A percentile compares a stretch with the other conserved stretches of the same genome.
Evolutionary conservation across 2,888 invertebrate genomes (phyloP).

Genomic region (Smittia aterrima): DNA sequence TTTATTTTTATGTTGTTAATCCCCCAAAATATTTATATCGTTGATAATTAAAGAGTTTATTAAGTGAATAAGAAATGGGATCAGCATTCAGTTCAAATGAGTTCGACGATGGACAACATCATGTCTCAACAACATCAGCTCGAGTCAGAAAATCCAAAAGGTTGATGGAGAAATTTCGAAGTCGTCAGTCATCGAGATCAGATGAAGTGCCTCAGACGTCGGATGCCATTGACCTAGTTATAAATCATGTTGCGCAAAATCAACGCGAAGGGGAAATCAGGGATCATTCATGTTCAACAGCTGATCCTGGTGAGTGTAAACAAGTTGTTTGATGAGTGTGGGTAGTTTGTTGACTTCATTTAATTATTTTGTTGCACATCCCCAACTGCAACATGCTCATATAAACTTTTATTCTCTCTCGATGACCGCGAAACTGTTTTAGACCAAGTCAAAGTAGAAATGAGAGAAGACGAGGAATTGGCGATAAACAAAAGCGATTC

Average conservation of each 20-base stretch:
- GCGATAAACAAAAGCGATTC: background rate
- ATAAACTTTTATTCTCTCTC: too few relatives aligned
- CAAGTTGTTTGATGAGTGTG: too few relatives aligned
- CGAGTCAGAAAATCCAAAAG: background rate
- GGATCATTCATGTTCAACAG: background rate
- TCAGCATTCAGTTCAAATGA: background rate
- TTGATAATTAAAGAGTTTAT: background rate
- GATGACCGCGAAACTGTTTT: too few relatives aligned
- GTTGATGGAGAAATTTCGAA: background rate
- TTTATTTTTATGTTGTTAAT: background rate
- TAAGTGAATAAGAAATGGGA: background rate
- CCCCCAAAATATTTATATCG: background rate
- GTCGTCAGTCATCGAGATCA: conserved; percentile 6
- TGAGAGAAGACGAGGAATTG: background rate
- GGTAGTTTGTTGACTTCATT: too few relatives aligned
- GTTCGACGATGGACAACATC: background rate
- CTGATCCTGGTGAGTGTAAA: background rate
- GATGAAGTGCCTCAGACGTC: background rate
- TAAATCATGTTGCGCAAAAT: background rate
- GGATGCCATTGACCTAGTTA: background rate
- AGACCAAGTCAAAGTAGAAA: too few relatives aligned
- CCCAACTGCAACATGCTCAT: too few relatives aligned
- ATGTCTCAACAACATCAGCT: background rate
- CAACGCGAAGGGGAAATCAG: background rate
- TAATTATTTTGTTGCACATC: too few relatives aligned